Conservation (phyloP, 2,113 vertebrate species). For the Oncorhynchus nerka region DNA sequence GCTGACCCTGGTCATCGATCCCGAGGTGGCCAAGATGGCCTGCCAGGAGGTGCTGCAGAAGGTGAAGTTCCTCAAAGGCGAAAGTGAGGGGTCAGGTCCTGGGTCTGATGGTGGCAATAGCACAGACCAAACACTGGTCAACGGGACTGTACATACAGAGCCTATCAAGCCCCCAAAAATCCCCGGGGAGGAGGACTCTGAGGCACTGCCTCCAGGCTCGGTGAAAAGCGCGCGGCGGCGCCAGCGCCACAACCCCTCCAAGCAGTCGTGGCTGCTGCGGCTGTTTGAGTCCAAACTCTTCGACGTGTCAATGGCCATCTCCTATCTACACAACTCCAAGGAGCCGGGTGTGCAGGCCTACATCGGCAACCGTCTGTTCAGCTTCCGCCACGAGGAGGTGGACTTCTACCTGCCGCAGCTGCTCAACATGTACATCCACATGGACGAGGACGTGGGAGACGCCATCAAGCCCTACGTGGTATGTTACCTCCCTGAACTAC, state of each 20-base stretch:
- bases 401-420: constrained; percentile 95
- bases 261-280: constrained; percentile 92
- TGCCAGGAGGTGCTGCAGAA: constrained; percentile 91
- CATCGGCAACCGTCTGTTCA: constrained; percentile 94
- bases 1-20: constrained; percentile 82
- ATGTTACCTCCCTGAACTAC: no score
- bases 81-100: constrained; percentile 1
- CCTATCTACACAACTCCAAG: constrained; percentile 95
- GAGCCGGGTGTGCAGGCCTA: constrained; percentile 96
- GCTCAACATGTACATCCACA: constrained; percentile 98
- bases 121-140: constrained; percentile 46
- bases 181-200: constrained; percentile 67
- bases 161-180: constrained; percentile 54
- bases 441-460: constrained; percentile 94
- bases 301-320: constrained; percentile 97
- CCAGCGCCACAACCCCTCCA: constrained; percentile 85
- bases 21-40: constrained; percentile 85
- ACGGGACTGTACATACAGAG: constrained; percentile 56
- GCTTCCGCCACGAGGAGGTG: constrained; percentile 87
- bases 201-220: constrained; percentile 43
- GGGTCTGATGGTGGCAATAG: neutral
- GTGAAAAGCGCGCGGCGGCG: constrained; percentile 75
- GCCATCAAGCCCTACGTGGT: constrained; percentile 95
- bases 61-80: constrained; percentile 74
- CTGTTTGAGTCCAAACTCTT: constrained; percentile 96